Evolutionary conservation across 2,113 vertebrate genomes (phyloP), one percentile per base, ranked within the genome.

Genomic region (Bombycilla garrulus): DNA sequence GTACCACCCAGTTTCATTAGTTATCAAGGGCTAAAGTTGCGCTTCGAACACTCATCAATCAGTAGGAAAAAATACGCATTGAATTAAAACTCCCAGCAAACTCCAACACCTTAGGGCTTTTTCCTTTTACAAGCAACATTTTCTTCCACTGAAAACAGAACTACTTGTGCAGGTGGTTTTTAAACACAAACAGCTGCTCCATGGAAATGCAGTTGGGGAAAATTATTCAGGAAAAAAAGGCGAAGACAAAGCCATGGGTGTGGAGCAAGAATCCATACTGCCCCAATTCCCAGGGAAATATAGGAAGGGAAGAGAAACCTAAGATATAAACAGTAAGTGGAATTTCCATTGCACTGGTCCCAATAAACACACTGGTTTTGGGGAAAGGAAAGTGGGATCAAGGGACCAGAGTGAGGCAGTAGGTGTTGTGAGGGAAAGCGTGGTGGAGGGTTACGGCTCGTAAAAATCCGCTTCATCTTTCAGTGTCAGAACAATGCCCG

Each of bases 121-220:
- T 96, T 94, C 97, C 97, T 97, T 97, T 96, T 97, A 97, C 97
- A 97, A 96, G 96, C 93, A 95, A 94, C 94, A 97, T 97, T 98
- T 98, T 97, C 96, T 91, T 97, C 92, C 95, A 96, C 51, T 97
- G 93, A 94, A 98, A 98, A 97, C 89, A 97, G 96, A 98, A 97
- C 96, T 96, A 97, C 96, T 97, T 95, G 91, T 80, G 90, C 98
- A 98, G 97, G 97, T 98, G 97, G 95, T 91, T 97, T 96, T 96
- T 98, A 98, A 98, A 97, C 96, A 95, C 93, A 97, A 97, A 96
- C 97, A 98, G 97, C 97, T 98, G 98, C 92, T 96, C 88, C 66
- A 45, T 96, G 93, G 97, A 96, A 97, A 97, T 95, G 77, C 73
- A 95, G 90, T 86, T 35, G 56, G 93, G 94, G 85, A 96, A 97